Evolutionary conservation across 2,797 vertebrate genomes (phyloP), one percentile per base, ranked within the genome.

Genomic region (Galagoides demidoff): DNA sequence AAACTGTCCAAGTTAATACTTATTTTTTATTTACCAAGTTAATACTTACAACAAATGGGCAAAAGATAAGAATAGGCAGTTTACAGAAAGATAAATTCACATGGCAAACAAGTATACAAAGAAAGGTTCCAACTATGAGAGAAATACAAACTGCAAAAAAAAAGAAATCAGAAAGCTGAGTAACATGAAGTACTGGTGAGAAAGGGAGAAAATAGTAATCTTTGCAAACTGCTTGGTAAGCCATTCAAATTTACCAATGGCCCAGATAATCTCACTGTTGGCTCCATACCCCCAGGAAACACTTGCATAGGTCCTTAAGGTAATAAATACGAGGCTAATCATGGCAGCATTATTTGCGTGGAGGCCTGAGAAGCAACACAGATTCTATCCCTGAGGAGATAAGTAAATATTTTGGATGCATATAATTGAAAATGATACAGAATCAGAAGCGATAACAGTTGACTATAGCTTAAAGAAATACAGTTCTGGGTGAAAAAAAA

Each of bases 401-500:
- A 12, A 83, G n/a, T 71, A 77, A 43, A 88, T 61, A 29, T 89
- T 59, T 89, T 89, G 22, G 29, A 89, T 43, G 34, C 10, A 61
- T n/a, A 92, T 37, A 83, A 90, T 25, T 16, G 19, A 76, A 77
- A 77, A 37, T 49, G 79, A 55, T 82, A 88, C 57, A 77, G 10
- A 91, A 25, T 76, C 31, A 76, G 73, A 85, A 90, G 34, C 43
- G 93, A 59, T 43, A 22, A 57, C 45, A 90, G 74, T 89, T 63
- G 61, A 31, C 27, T 70, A 63, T 9, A 92, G 27, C 55, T 95
- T 89, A 71, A 84, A 93, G 90, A 89, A n/a, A 59, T n/a, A 85
- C 1, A 49, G 61, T 55, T 85, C 5, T 94, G 34, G 27, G 73
- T 89, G 45, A 76, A 64, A 81, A 89, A 81, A 89, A 82, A 52